These are phyloP conservation scores for Magallana gigas DNA, from an alignment of 1,140 invertebrate species.

Conservation along the genomic window DNA sequence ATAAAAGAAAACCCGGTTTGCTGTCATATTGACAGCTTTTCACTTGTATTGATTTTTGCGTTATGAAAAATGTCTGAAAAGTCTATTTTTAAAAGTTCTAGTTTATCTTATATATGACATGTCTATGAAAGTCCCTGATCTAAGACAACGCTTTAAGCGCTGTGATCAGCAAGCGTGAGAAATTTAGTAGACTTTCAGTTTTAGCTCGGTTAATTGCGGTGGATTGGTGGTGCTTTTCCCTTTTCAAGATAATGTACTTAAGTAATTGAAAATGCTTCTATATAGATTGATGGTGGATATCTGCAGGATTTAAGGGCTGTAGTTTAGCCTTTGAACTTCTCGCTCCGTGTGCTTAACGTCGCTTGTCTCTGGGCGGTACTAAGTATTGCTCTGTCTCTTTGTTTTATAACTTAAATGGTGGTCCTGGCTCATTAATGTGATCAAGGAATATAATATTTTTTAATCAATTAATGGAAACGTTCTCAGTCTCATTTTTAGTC, in stretches of 20 bases:
- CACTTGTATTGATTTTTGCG: no score
- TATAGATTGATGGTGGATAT: not conserved
- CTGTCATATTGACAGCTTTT: no score
- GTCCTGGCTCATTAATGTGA: not conserved
- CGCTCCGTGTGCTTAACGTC: not conserved
- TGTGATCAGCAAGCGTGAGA: no score
- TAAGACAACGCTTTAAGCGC: no score
- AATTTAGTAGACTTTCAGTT: no score
- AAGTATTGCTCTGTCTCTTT: not conserved
- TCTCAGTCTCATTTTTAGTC: not conserved
- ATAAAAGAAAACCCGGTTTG: no score
- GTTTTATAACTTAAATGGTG: not conserved
- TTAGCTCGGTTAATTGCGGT: not conserved
- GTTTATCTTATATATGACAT: no score
- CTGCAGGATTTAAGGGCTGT: not conserved
- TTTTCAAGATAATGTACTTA: not conserved
- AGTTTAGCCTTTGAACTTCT: slow-evolving; percentile 15
- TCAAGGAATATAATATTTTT: not conserved
- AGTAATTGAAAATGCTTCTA: not conserved
- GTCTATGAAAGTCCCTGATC: no score
- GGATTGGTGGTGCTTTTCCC: not conserved
- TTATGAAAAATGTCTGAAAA: no score
- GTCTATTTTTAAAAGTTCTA: no score
- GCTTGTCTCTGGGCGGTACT: not conserved
- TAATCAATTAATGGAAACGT: slow-evolving; percentile 23